Evolutionary conservation across 2,888 invertebrate genomes (phyloP), one percentile per base, ranked within the genome.

Genomic region (Pycnomerus fuliginosus): DNA sequence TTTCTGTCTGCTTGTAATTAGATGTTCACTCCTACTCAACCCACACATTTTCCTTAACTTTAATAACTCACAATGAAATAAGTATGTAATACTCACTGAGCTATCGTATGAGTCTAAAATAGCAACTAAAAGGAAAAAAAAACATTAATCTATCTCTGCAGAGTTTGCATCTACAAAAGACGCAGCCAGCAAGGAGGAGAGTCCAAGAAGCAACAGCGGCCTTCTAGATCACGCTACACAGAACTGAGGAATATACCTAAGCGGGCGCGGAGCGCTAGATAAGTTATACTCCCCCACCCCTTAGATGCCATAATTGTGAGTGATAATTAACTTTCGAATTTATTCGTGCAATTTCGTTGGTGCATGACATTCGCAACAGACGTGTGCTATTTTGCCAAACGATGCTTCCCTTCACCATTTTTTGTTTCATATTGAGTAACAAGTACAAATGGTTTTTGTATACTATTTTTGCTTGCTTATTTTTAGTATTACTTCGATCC

Each of bases 91-190:
- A 20, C 8, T 20, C 8, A 20, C 8, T 20, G 4, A 20, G 20
- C 5, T 20, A 20, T 4, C 8, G 8, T 5, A 20, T 20, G 4
- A 20, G 20, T 8, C 4, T 20, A 8, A 20, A 20, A 5, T 4
- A 20, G 20, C 5, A 20, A 4, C 20, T 8, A 20, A 20, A 20
- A 20, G 8, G 20, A 20, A 4, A 5, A 20, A n/a, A n/a, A n/a
- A n/a, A n/a, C n/a, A n/a, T n/a, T n/a, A n/a, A n/a, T n/a, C n/a
- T n/a, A n/a, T 60, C 42, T 62, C 49, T 59, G 43, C 64, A 71
- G 71, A 61, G 61, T 69, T 20, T 64, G 64, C 40, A 65, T 71
- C 53, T 71, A 70, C 57, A 68, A 65, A 53, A 65, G 61, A 41
- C 61, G 68, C 25, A 63, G 58, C 35, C 58, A 61, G 44, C 60